phyloP scores from a whole-genome alignment of 1,140 invertebrate species.

The Euura lappo region DNA sequence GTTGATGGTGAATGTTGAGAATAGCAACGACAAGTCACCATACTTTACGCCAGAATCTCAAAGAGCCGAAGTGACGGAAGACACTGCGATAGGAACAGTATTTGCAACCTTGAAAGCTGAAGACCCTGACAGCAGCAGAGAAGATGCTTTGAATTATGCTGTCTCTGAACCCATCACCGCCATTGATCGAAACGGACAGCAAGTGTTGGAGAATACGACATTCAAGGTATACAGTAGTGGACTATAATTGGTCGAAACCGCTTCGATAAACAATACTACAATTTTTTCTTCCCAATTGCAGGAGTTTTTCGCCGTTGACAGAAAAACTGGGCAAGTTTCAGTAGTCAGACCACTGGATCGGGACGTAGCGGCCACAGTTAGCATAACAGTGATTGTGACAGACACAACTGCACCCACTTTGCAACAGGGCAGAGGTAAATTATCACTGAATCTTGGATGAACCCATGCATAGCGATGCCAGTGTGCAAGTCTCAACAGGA shows the following conservation, averaged over 20 bases:
- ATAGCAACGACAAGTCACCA: conserved; percentile 90
- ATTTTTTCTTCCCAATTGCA: conserved; percentile 49
- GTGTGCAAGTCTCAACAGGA: not conserved
- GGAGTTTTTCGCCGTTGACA: conserved; percentile 77
- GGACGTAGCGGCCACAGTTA: conserved; percentile 74
- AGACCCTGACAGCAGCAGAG: conserved; percentile 80
- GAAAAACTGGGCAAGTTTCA: conserved; percentile 73
- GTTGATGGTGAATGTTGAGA: conserved; percentile 77
- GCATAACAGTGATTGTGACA: conserved; percentile 78
- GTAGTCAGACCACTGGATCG: conserved; percentile 72
- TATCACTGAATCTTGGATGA: not conserved
- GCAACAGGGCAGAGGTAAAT: conserved; percentile 77
- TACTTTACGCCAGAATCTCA: conserved; percentile 83
- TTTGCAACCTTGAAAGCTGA: conserved; percentile 77
- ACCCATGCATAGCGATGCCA: not conserved
- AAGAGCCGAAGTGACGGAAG: conserved; percentile 81
- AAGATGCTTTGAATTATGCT: conserved; percentile 74
- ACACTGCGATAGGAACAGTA: conserved; percentile 74
- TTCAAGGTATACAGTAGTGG: conserved; percentile 47
- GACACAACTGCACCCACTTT: conserved; percentile 79
- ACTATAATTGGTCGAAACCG: not conserved
- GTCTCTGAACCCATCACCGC: conserved; percentile 77
- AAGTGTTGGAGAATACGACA: conserved; percentile 61
- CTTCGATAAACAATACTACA: conserved; percentile 36
- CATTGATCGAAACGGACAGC: conserved; percentile 82